A percentile compares a stretch with the other conserved stretches of the same genome.
phyloP scores from a whole-genome alignment of 2,113 vertebrate species.

The Collichthys lucidus region DNA sequence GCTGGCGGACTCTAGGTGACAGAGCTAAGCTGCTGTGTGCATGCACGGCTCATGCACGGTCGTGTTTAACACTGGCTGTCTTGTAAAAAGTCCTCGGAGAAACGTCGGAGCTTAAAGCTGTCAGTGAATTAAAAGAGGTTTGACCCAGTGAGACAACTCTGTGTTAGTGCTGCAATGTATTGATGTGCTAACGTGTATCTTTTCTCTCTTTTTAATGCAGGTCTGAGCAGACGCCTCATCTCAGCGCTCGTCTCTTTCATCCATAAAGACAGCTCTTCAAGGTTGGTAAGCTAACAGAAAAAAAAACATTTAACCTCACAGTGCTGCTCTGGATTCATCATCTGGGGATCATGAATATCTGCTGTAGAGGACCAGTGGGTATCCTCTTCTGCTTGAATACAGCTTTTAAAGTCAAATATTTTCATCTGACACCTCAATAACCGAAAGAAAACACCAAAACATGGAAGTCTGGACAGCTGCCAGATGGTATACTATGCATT shows the following conservation, averaged over 20 bases:
- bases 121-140: neutral
- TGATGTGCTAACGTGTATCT: slow-evolving; percentile 18
- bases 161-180: neutral
- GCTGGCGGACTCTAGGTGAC: slow-evolving; percentile 37
- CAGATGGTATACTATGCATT: slow-evolving; percentile 30
- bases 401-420: neutral
- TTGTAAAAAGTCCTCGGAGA: slow-evolving; percentile 17
- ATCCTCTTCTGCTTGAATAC: neutral
- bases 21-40: slow-evolving; percentile 18
- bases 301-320: neutral
- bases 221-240: slow-evolving; percentile 45
- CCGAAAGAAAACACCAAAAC: slow-evolving; percentile 11
- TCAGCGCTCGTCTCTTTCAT: neutral
- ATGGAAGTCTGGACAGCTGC: slow-evolving; percentile 32
- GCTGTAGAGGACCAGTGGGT: too few relatives aligned
- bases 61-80: slow-evolving; percentile 4
- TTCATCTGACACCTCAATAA: neutral
- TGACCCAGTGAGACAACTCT: neutral
- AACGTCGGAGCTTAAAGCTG: slow-evolving; percentile 6
- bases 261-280: slow-evolving; percentile 40
- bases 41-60: neutral
- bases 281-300: slow-evolving; percentile 33
- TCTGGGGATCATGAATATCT: neutral
- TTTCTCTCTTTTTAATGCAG: slow-evolving; percentile 11
- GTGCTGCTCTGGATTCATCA: neutral